Base-by-base conservation (phyloP, 2,888 invertebrate species). In the Halictus quadricinctus region DNA sequence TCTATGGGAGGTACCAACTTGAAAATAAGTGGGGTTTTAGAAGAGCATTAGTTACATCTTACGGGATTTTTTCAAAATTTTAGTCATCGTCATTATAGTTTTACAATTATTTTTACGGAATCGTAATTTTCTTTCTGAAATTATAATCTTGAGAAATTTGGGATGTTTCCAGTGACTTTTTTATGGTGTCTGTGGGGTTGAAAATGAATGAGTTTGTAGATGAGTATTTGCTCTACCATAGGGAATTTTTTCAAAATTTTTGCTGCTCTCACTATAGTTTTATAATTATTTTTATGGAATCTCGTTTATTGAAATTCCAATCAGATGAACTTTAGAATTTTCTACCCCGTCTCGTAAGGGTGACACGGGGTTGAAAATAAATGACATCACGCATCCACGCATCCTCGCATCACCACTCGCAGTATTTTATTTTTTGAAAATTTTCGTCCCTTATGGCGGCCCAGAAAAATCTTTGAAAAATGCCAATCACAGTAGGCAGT, bases 401-500 rank as follows among this genome's bases (percentile, higher is more conserved):
- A n/a, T n/a, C n/a, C n/a, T n/a, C n/a, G n/a, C 4, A 25, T 25
- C 25, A 25, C 25, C 12, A 1, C 54, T 25, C 13, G 12, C 12
- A 25, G 60, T 25, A 13, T 13, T 25, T 25, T 25, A 18, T 50
- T 18, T 60, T 60, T 25, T 3, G 10, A 25, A 13, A 60, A 60
- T 25, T 25, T 25, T 60, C 25, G 60, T 60, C 58, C n/a, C 10
- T 12, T 12, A 10, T 6, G 25, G 21, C 21, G 2, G 2, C 60
- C 13, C 12, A 10, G 1, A 25, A 25, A 60, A 60, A 25, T 60
- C 60, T 60, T 60, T 5, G 25, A 25, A 60, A 60, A 13, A 60
- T 13, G 25, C 60, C 60, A 60, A 60, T 60, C 60, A 60, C 12
- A n/a, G 25, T 13, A 25, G 60, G 74, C 87, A 76, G 50, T 66